A percentile compares a stretch with the other conserved stretches of the same genome.
phyloP scores from a whole-genome alignment of 2,797 vertebrate genomes.

The Lacerta viridis region DNA sequence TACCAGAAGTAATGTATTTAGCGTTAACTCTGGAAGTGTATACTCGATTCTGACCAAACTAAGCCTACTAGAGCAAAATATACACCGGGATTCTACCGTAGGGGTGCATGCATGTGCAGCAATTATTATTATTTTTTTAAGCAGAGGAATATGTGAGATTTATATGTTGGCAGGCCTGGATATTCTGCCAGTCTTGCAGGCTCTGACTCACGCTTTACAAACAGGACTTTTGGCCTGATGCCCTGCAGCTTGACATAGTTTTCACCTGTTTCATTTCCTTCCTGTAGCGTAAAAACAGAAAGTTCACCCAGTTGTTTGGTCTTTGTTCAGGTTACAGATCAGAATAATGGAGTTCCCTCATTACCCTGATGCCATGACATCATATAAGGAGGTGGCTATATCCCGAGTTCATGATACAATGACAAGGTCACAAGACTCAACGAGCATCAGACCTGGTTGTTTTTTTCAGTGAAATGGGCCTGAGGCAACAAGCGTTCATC shows the following conservation, averaged over 20 bases:
- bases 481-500: no score
- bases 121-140: background rate
- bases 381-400: background rate
- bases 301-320: background rate
- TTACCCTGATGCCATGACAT: background rate
- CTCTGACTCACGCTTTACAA: background rate
- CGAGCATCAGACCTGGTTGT: background rate
- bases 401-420: background rate
- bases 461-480: background rate
- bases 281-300: constrained; percentile 19
- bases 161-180: background rate
- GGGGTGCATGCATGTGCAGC: no score
- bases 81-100: background rate
- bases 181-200: background rate
- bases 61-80: no score
- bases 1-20: no score
- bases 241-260: background rate
- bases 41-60: no score
- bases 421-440: background rate
- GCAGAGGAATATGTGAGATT: background rate
- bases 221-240: background rate
- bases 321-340: background rate
- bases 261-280: constrained; percentile 6
- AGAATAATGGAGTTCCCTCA: background rate
- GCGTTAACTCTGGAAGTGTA: no score